Percentiles rank a stretch among this genome's conserved stretches.
These are phyloP conservation scores for Chromis chromis DNA, from an alignment of 2,797 vertebrate genomes.

Conservation along the genomic window DNA sequence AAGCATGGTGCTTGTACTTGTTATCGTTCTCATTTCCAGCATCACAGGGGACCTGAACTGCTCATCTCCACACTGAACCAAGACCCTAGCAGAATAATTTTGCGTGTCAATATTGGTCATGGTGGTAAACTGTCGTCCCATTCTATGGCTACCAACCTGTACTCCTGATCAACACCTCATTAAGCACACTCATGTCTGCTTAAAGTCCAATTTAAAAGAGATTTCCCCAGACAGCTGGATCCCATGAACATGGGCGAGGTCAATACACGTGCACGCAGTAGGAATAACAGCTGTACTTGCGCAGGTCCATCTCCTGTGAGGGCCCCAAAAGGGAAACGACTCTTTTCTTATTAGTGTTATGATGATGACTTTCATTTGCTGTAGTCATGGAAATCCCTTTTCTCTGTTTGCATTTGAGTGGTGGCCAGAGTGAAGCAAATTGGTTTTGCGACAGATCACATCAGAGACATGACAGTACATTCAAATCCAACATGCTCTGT, in stretches of 20 bases:
- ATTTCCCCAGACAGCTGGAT: slow-evolving; percentile 74
- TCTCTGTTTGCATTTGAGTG: slow-evolving; percentile 69
- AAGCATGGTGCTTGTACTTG: slow-evolving; percentile 24
- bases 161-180: slow-evolving; percentile 71
- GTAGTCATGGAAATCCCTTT: slow-evolving; percentile 46
- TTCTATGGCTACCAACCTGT: slow-evolving; percentile 33
- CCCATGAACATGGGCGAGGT: slow-evolving; percentile 48
- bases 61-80: slow-evolving; percentile 35
- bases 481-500: slow-evolving; percentile 49
- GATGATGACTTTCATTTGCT: slow-evolving; percentile 75
- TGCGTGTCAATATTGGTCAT: slow-evolving; percentile 51
- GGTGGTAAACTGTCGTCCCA: slow-evolving; percentile 36
- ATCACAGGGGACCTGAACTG: slow-evolving; percentile 52
- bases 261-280: slow-evolving; percentile 37
- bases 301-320: slow-evolving; percentile 20
- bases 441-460: slow-evolving; percentile 64
- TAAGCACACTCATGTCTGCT: slow-evolving; percentile 74
- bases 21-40: slow-evolving; percentile 53
- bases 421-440: slow-evolving; percentile 64
- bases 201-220: slow-evolving; percentile 74
- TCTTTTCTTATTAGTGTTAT: slow-evolving; percentile 73
- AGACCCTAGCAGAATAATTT: slow-evolving; percentile 53
- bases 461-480: slow-evolving; percentile 72
- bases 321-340: slow-evolving; percentile 22
- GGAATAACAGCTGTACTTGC: slow-evolving; percentile 47